phyloP scores from a whole-genome alignment of 1,140 invertebrate genomes.

The Drosophila setifemur region DNA sequence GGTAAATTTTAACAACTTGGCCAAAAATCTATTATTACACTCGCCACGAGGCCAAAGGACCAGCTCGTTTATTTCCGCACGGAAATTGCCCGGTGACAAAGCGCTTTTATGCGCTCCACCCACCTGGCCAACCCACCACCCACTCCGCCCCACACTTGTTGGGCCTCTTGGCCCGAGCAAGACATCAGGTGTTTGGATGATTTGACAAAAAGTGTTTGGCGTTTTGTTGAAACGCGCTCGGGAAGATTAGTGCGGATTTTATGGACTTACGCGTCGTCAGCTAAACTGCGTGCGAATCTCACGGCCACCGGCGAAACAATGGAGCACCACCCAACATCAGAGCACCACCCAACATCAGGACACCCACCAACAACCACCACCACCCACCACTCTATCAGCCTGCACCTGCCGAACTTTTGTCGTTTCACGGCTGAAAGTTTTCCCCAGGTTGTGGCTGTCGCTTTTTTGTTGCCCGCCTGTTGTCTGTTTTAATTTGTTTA shows the following conservation, averaged over 20 bases:
- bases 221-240: slow-evolving; percentile 70
- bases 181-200: slow-evolving; percentile 78
- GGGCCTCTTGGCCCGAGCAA: slow-evolving; percentile 43
- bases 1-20: slow-evolving; percentile 60
- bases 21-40: slow-evolving; percentile 73
- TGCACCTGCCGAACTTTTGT: slow-evolving; percentile 70
- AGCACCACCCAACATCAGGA: neutral
- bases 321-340: neutral
- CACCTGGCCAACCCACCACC: neutral
- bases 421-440: slow-evolving; percentile 75
- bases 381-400: neutral
- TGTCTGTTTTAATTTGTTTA: slow-evolving; percentile 81
- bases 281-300: slow-evolving; percentile 66
- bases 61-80: slow-evolving; percentile 65
- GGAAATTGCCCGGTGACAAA: slow-evolving; percentile 73
- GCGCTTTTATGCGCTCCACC: slow-evolving; percentile 66
- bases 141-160: slow-evolving; percentile 23
- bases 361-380: neutral
- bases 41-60: slow-evolving; percentile 10
- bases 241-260: slow-evolving; percentile 78
- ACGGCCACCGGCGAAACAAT: slow-evolving; percentile 17
- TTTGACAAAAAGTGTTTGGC: slow-evolving; percentile 78
- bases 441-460: slow-evolving; percentile 56
- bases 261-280: slow-evolving; percentile 71
- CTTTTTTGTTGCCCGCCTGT: slow-evolving; percentile 45